Evolutionary conservation across 2,797 vertebrate species (phyloP).

Genomic region (Chaetodon trifasciatus): DNA sequence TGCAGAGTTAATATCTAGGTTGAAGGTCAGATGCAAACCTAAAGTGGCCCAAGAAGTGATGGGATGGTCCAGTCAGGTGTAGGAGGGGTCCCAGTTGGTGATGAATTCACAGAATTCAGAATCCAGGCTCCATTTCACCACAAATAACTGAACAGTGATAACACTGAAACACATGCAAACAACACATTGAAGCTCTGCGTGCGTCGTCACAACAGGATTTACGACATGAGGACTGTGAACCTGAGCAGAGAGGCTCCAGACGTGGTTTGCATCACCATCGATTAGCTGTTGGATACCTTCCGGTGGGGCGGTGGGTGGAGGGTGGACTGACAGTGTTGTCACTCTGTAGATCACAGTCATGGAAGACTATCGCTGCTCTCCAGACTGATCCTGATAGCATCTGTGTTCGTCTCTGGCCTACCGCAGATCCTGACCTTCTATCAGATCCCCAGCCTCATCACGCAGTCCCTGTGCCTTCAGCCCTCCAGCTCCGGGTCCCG

Average conservation of each 20-base stretch:
- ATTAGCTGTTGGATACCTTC: slow-evolving; percentile 61
- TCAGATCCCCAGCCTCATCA: slow-evolving; percentile 74
- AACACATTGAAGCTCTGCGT: slow-evolving; percentile 2
- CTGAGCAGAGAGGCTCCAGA: slow-evolving; percentile 34
- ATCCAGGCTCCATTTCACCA: neutral
- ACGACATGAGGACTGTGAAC: slow-evolving; percentile 4
- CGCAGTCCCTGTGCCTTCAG: slow-evolving; percentile 47
- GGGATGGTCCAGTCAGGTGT: neutral
- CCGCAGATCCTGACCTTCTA: slow-evolving; percentile 71
- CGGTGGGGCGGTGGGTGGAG: slow-evolving; percentile 2
- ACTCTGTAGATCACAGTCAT: slow-evolving; percentile 52
- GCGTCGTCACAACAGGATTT: slow-evolving; percentile 19
- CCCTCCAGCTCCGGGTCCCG: slow-evolving; percentile 44
- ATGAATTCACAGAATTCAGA: no score
- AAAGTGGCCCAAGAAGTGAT: neutral
- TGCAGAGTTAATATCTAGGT: neutral
- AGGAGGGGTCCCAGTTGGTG: neutral
- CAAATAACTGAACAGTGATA: neutral
- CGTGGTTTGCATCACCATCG: slow-evolving; percentile 62
- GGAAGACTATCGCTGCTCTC: slow-evolving; percentile 69
- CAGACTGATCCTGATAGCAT: slow-evolving; percentile 78
- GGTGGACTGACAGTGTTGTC: slow-evolving; percentile 58
- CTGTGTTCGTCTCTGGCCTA: slow-evolving; percentile 69
- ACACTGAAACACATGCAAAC: neutral
- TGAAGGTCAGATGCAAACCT: neutral